phyloP scores from a whole-genome alignment of 2,888 invertebrate genomes.

The Tigriopus californicus region DNA sequence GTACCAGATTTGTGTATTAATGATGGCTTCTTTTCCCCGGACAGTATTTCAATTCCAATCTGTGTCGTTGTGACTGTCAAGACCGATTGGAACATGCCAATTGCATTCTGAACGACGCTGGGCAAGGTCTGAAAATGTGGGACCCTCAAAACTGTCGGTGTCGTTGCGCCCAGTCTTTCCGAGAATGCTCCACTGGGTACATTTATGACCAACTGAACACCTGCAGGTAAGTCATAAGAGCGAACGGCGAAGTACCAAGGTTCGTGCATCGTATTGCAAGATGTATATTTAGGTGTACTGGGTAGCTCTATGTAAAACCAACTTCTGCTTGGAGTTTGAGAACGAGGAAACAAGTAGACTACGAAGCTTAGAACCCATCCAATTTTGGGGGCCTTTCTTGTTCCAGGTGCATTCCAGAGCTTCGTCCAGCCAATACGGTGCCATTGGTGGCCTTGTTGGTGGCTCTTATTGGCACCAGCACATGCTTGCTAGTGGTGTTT shows the following conservation, averaged over 20 bases:
- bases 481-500: too few relatives aligned
- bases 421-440: too few relatives aligned
- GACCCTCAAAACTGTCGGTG: background rate
- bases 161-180: background rate
- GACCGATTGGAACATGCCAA: background rate
- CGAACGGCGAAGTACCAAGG: background rate
- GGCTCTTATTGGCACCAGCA: too few relatives aligned
- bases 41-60: background rate
- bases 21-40: background rate
- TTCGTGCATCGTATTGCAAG: too few relatives aligned
- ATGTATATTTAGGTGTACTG: too few relatives aligned
- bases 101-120: background rate
- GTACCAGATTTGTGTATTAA: too few relatives aligned
- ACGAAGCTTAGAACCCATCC: too few relatives aligned
- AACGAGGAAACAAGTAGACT: too few relatives aligned
- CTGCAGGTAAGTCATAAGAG: background rate
- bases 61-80: background rate
- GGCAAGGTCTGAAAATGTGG: background rate
- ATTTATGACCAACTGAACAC: background rate
- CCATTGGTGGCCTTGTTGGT: too few relatives aligned
- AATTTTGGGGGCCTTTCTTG: background rate
- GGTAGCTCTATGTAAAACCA: too few relatives aligned
- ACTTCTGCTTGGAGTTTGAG: too few relatives aligned
- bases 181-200: conserved; percentile 1
- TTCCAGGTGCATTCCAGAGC: background rate